Base-by-base conservation (phyloP, 2,797 vertebrate genomes). In the Melopsittacus undulatus region DNA sequence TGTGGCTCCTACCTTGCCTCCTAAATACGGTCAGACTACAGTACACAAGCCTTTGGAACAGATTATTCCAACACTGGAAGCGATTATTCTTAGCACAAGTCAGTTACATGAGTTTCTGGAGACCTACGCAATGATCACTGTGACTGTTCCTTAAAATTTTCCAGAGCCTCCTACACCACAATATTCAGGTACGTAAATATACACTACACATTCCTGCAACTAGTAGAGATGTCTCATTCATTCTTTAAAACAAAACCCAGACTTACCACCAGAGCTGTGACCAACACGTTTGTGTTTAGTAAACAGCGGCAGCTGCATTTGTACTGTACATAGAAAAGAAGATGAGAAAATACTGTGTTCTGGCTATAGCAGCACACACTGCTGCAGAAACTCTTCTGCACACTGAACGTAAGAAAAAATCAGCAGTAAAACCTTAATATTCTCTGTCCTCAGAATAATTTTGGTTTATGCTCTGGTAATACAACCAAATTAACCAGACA, bases 291-390 rank as follows among this genome's bases (percentile, higher is more conserved):
- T 20, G 15, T 43, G 52, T 91, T 91, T 74, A 62, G 63, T 34
- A 94, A 96, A 95, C 0, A 77, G 70, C 8, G 1, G 74, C 83
- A 92, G 85, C 84, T 95, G 74, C 83, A 81, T 52, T 90, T 82
- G 59, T 43, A 54, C 66, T n/a, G 32, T 20, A 57, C 38, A 34
- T 1, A 69, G 76, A 81, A 72, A 75, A 80, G 51, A 38, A 45
- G 56, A 82, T 26, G 30, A 75, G 66, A 89, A 92, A 94, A 86
- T 49, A 49, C 20, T 34, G 36, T 36, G 13, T 21, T 94, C 51
- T 63, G 43, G 69, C 56, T 69, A 20, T 5, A 75, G 69, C 1
- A 2, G 45, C 42, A 80, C 61, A 75, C 29, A 23, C 18, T 75
- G 68, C 67, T 74, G 64, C 36, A 59, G 21, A 90, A 69, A 84